A percentile compares a stretch with the other conserved stretches of the same genome.
phyloP scores from a whole-genome alignment of 2,113 vertebrate genomes.

The Nycticryphes semicollaris region DNA sequence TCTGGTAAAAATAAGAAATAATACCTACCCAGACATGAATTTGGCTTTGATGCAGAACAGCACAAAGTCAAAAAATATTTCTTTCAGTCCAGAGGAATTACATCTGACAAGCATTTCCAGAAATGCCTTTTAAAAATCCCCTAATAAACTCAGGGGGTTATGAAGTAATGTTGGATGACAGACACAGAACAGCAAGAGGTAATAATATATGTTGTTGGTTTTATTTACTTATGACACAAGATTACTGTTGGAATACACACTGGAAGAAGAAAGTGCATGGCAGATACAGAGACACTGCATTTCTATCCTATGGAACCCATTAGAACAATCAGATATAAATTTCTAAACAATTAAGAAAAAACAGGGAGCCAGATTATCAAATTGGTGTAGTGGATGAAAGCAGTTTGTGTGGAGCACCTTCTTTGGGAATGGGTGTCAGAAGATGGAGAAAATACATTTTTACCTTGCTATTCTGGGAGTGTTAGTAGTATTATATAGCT shows the following conservation, averaged over 20 bases:
- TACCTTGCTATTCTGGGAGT: neutral
- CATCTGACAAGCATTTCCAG: conserved; percentile 16
- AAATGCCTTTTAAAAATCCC: conserved; percentile 19
- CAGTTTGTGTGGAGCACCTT: neutral
- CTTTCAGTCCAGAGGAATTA: neutral
- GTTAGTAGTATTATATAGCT: neutral
- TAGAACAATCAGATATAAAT: neutral
- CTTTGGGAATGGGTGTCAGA: neutral
- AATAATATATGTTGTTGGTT: neutral
- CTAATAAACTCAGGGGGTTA: neutral
- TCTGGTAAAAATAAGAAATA: neutral
- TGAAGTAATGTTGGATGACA: neutral
- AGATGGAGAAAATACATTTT: neutral
- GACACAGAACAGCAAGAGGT: neutral
- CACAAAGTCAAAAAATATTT: neutral
- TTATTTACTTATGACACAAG: neutral
- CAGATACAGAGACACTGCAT: neutral
- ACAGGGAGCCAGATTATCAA: neutral
- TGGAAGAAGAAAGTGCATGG: neutral
- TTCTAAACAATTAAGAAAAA: neutral
- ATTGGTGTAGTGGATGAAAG: neutral
- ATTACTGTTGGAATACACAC: neutral
- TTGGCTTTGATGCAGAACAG: neutral
- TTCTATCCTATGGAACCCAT: neutral
- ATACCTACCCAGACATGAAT: neutral